A percentile compares a stretch with the other conserved stretches of the same genome.
These are phyloP conservation scores for Galemys pyrenaicus DNA, from an alignment of 2,113 vertebrate species.

Conservation along the genomic window DNA sequence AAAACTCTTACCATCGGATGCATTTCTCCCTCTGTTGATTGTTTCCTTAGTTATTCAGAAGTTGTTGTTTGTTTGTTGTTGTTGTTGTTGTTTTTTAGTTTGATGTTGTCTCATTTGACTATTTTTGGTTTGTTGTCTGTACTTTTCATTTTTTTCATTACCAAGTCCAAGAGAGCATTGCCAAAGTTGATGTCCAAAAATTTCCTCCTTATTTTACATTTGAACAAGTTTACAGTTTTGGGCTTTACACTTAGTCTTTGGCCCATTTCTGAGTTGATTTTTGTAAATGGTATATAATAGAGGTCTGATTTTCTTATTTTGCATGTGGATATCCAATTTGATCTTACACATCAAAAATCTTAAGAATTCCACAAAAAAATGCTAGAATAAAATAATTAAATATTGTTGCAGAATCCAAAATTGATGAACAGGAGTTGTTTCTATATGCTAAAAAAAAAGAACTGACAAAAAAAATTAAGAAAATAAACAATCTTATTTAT, in stretches of 20 bases:
- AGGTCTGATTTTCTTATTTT: neutral
- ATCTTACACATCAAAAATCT: neutral
- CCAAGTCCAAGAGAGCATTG: neutral
- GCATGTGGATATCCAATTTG: neutral
- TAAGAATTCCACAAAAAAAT: neutral
- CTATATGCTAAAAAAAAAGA: too few relatives aligned
- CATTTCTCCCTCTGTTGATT: neutral
- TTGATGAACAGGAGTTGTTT: neutral
- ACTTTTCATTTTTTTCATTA: neutral
- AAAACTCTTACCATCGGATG: neutral
- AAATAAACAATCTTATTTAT: neutral
- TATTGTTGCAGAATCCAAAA: neutral
- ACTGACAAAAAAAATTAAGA: too few relatives aligned
- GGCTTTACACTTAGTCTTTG: neutral
- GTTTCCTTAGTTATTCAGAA: neutral
- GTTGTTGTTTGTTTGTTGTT: neutral
- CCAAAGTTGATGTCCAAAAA: neutral
- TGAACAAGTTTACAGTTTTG: neutral
- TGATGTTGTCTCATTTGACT: neutral
- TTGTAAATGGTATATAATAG: neutral
- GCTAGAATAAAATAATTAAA: neutral
- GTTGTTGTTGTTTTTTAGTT: too few relatives aligned
- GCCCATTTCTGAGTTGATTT: neutral
- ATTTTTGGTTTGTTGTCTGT: neutral
- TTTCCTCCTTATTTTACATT: neutral